Conservation (phyloP, 1,140 invertebrate genomes). For the Drosophila willistoni region DNA sequence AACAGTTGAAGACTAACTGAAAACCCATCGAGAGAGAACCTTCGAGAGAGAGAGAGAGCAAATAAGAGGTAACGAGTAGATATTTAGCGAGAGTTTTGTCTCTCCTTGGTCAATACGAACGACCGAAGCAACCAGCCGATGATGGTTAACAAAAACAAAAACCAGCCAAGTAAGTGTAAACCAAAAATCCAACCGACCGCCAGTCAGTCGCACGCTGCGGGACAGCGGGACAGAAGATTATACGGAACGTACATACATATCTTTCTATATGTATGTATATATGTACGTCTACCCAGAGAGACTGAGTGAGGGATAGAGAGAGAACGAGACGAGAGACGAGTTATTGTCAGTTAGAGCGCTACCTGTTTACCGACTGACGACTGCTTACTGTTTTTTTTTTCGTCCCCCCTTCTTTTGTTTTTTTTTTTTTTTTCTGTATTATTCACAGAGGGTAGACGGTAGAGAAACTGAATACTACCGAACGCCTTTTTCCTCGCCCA, state of each 20-base stretch:
- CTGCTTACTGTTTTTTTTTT: constrained; percentile 38
- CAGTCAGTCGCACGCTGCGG: constrained; percentile 76
- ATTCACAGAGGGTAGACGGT: constrained; percentile 30
- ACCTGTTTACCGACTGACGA: constrained; percentile 78
- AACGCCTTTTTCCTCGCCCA: constrained; percentile 28
- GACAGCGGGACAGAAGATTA: constrained; percentile 49
- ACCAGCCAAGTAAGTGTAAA: constrained; percentile 57
- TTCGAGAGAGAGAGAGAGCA: constrained; percentile 28
- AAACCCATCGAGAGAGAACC: constrained; percentile 23
- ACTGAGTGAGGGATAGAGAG: too few species aligned
- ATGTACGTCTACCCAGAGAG: not conserved
- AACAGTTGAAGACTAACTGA: constrained; percentile 80
- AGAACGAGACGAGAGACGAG: constrained; percentile 48
- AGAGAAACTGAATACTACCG: constrained; percentile 40
- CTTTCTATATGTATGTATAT: not conserved
- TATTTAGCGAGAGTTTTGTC: constrained; percentile 14
- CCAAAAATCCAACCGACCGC: constrained; percentile 57
- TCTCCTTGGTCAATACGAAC: constrained; percentile 12
- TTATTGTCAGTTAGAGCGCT: constrained; percentile 82
- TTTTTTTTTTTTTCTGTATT: not conserved
- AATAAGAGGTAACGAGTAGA: constrained; percentile 27
- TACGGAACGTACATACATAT: constrained; percentile 52
- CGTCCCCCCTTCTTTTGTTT: constrained; percentile 3
- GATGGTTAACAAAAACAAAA: constrained; percentile 37
- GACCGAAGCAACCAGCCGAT: not conserved